A percentile compares a stretch with the other conserved stretches of the same genome.
Evolutionary conservation across 2,888 invertebrate genomes (phyloP).

Genomic region (Parnassius mnemosyne): DNA sequence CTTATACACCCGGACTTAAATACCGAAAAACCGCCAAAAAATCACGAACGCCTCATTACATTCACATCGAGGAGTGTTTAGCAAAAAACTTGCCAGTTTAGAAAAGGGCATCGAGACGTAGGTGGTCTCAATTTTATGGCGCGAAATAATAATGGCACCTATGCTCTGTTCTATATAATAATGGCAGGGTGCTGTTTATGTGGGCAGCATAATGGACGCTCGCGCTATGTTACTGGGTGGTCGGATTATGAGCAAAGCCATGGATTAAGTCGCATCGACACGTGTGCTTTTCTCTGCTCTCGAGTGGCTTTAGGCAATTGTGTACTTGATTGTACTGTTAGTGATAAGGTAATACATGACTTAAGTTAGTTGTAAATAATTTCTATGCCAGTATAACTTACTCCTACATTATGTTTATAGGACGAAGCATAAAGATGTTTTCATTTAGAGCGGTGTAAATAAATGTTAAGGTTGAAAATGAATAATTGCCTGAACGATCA

Average conservation of each 20-base stretch:
- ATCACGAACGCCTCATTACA: constrained; percentile 75
- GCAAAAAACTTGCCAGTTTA: constrained; percentile 43
- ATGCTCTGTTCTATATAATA: constrained; percentile 72
- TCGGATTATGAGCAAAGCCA: constrained; percentile 72
- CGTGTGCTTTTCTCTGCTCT: constrained; percentile 65
- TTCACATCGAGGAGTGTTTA: constrained; percentile 57
- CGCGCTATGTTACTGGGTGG: constrained; percentile 62
- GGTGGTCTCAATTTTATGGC: constrained; percentile 73
- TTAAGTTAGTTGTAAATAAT: constrained; percentile 34
- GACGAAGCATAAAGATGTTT: background rate
- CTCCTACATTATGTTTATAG: background rate
- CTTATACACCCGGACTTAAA: constrained; percentile 29
- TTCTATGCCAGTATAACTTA: constrained; percentile 4
- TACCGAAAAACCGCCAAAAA: constrained; percentile 59
- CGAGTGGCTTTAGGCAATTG: constrained; percentile 67
- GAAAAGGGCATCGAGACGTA: constrained; percentile 45
- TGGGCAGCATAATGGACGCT: constrained; percentile 63
- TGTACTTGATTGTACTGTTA: constrained; percentile 53
- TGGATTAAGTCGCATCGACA: constrained; percentile 75
- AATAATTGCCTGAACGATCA: too few relatives aligned
- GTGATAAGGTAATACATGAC: constrained; percentile 39
- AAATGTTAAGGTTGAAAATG: background rate
- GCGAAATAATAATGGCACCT: constrained; percentile 72
- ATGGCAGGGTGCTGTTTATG: constrained; percentile 64
- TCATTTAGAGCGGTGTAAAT: background rate